phyloP scores from a whole-genome alignment of 2,888 invertebrate genomes.

The Holacanthella duospinosa region DNA sequence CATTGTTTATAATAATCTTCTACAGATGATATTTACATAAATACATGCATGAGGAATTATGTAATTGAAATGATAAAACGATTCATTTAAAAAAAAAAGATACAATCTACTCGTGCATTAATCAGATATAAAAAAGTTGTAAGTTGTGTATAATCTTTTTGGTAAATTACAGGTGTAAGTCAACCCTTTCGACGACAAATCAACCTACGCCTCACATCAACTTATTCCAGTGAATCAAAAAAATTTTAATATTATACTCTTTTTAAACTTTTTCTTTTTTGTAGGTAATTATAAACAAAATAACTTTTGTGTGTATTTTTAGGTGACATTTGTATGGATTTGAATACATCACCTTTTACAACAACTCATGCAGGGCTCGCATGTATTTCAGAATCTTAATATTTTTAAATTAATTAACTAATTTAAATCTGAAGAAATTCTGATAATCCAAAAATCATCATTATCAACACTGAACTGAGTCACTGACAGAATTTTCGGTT shows the following conservation, averaged over 20 bases:
- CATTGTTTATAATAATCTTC: background rate
- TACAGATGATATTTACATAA: background rate
- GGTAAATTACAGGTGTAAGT: slow-evolving; percentile 15
- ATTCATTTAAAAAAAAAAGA: too few species aligned
- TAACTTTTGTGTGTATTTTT: background rate
- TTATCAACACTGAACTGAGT: too few species aligned
- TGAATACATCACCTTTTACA: background rate
- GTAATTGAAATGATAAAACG: background rate
- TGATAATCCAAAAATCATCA: too few species aligned
- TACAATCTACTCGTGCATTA: too few species aligned
- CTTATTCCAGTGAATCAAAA: slow-evolving; percentile 15
- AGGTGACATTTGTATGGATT: background rate
- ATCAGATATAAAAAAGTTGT: background rate
- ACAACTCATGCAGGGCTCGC: slow-evolving; percentile 1
- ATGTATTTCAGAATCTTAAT: background rate
- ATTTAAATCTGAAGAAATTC: too few species aligned
- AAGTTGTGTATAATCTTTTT: background rate
- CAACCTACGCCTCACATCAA: slow-evolving; percentile 25
- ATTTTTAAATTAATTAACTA: too few species aligned
- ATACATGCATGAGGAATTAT: background rate
- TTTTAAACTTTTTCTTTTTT: background rate
- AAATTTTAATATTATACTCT: background rate
- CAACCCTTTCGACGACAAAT: slow-evolving; percentile 30
- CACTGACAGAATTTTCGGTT: too few species aligned
- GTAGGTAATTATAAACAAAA: background rate